These are phyloP conservation scores for Mercenaria mercenaria DNA, from an alignment of 1,140 invertebrate species.

Conservation along the genomic window DNA sequence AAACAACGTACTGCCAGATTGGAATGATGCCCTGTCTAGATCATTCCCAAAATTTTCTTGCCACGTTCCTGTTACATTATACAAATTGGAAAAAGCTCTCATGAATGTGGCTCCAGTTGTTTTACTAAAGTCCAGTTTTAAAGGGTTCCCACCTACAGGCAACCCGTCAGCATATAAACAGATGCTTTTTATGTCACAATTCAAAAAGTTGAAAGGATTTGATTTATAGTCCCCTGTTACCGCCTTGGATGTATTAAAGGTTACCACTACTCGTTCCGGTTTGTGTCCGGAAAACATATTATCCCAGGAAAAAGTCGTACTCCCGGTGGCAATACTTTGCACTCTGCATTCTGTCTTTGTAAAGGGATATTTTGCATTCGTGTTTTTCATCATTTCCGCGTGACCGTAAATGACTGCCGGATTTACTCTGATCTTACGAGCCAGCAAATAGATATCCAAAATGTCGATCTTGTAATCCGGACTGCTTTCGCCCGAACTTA, in stretches of 20 bases:
- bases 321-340: conserved; percentile 41
- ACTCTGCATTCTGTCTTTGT: conserved; percentile 13
- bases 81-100: conserved; percentile 30
- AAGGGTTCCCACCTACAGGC: conserved; percentile 42
- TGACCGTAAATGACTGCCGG: too few species aligned
- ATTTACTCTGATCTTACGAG: conserved; percentile 26
- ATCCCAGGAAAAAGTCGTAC: too few species aligned
- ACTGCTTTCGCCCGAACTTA: not conserved
- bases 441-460: conserved; percentile 21
- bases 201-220: conserved; percentile 59
- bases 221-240: conserved; percentile 21
- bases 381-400: not conserved
- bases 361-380: conserved; percentile 20
- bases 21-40: conserved; percentile 32
- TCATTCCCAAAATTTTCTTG: conserved; percentile 18
- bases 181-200: conserved; percentile 48
- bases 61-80: conserved; percentile 49
- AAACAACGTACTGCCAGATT: too few species aligned
- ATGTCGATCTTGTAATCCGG: conserved; percentile 28
- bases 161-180: conserved; percentile 43
- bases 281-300: conserved; percentile 46
- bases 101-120: conserved; percentile 21
- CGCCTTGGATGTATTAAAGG: not conserved
- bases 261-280: conserved; percentile 14
- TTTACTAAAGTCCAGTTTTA: conserved; percentile 57